Evolutionary conservation across 2,113 vertebrate species (phyloP).

Genomic region (Tragelaphus strepsiceros): DNA sequence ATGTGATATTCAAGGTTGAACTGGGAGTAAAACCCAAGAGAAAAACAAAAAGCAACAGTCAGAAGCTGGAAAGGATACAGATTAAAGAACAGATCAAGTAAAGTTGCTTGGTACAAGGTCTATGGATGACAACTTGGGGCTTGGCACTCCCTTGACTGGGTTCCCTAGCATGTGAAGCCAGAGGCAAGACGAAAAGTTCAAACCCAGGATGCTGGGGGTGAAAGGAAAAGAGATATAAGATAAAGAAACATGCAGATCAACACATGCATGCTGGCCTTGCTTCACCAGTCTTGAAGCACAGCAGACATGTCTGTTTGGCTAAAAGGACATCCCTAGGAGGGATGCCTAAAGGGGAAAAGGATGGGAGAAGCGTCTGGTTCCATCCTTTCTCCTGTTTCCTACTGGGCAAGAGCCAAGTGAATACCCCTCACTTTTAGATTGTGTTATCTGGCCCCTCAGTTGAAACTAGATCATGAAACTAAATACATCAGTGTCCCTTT

Average conservation of each 20-base stretch:
- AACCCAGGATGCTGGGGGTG: background rate
- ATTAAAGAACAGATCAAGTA: background rate
- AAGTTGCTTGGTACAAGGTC: background rate
- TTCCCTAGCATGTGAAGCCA: background rate
- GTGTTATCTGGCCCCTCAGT: background rate
- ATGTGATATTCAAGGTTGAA: background rate
- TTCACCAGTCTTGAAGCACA: background rate
- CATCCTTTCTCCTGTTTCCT: conserved; percentile 36
- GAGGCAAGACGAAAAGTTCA: background rate
- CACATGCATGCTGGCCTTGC: background rate
- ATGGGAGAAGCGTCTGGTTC: background rate
- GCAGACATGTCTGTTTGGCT: background rate
- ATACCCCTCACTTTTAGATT: background rate
- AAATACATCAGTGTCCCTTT: background rate
- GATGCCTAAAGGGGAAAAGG: background rate
- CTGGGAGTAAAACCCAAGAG: background rate
- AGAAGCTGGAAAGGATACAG: background rate
- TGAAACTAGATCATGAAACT: background rate
- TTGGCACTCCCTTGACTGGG: background rate
- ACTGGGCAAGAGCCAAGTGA: background rate
- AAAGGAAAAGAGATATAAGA: background rate
- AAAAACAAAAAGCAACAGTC: background rate
- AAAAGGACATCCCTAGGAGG: background rate
- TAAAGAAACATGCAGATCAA: background rate
- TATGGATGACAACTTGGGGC: background rate